These are phyloP conservation scores for Xenopus laevis DNA, from an alignment of 2,113 vertebrate genomes.

Conservation along the genomic window DNA sequence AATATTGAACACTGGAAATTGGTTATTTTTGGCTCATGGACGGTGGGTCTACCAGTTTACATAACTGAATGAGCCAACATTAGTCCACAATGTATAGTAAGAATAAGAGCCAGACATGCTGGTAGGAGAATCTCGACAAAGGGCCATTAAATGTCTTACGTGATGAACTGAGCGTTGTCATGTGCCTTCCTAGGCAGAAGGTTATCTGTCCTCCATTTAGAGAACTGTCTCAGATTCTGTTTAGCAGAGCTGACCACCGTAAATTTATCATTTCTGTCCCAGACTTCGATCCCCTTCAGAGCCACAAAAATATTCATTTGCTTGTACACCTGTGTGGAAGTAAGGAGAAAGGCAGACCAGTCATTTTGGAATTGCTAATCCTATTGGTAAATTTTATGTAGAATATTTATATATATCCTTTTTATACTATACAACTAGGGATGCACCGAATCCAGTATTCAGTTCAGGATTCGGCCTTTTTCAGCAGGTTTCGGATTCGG, in stretches of 20 bases:
- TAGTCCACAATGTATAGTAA: background rate
- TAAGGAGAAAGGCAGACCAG: too few relatives aligned
- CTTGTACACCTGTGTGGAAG: slow-evolving; percentile 71
- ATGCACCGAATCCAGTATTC: too few relatives aligned
- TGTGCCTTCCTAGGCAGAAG: slow-evolving; percentile 65
- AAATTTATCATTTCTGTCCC: slow-evolving; percentile 72
- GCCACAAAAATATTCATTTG: slow-evolving; percentile 74
- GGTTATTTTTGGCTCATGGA: too few relatives aligned
- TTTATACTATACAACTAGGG: too few relatives aligned
- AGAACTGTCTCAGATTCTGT: slow-evolving; percentile 70
- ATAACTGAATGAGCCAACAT: background rate
- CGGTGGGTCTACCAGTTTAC: too few relatives aligned
- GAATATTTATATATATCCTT: too few relatives aligned
- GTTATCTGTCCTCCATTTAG: slow-evolving; percentile 65
- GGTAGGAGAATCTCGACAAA: background rate
- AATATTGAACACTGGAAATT: too few relatives aligned
- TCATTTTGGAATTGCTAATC: background rate
- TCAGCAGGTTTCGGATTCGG: too few relatives aligned
- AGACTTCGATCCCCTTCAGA: slow-evolving; percentile 81
- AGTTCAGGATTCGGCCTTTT: too few relatives aligned
- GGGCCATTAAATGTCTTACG: slow-evolving; percentile 62
- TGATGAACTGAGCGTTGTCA: slow-evolving; percentile 86
- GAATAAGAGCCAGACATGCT: background rate
- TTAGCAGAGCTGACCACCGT: slow-evolving; percentile 57
- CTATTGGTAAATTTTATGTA: background rate